These are phyloP conservation scores for Gonocerus acuteangulatus DNA, from an alignment of 2,888 invertebrate species.

Conservation along the genomic window DNA sequence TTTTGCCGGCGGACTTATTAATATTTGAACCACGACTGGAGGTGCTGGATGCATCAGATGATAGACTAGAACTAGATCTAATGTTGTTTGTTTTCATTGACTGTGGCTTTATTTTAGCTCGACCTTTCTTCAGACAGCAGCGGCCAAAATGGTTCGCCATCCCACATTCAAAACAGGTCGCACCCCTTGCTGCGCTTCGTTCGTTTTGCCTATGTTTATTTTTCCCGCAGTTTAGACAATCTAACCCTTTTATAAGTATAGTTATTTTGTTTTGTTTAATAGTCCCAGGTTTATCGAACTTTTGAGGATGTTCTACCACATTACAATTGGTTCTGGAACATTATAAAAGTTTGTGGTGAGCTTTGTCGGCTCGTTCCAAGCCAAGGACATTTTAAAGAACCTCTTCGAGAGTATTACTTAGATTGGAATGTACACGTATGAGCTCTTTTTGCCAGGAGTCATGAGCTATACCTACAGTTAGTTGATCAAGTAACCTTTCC, in stretches of 20 bases:
- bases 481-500: not conserved
- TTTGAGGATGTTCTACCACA: not conserved
- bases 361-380: too few relatives aligned
- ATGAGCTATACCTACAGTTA: not conserved
- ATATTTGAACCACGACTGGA: not conserved
- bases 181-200: too few relatives aligned
- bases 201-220: too few relatives aligned
- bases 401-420: not conserved
- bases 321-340: not conserved
- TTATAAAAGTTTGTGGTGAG: too few relatives aligned
- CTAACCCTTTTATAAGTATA: not conserved
- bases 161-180: too few relatives aligned
- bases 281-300: not conserved
- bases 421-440: not conserved
- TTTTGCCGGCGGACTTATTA: not conserved
- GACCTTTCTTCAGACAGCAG: too few relatives aligned
- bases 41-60: not conserved
- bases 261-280: not conserved
- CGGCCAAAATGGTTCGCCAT: not conserved
- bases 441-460: not conserved
- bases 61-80: too few relatives aligned
- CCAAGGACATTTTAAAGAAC: not conserved
- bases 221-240: too few relatives aligned
- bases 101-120: not conserved
- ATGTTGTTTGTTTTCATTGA: not conserved